Conservation (phyloP, 2,888 invertebrate genomes). For the Xylophagus ater region DNA sequence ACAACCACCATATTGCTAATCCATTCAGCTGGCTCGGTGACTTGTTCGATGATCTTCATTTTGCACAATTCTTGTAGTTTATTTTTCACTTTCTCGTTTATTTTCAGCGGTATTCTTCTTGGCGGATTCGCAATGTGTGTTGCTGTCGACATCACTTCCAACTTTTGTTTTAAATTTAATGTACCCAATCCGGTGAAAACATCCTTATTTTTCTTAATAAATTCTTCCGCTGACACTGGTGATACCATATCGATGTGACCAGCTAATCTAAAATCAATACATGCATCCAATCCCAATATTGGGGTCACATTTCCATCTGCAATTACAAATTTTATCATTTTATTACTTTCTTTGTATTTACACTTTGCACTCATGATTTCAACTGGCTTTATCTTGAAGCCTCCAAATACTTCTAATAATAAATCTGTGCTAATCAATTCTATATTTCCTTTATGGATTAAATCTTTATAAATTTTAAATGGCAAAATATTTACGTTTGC, state of each 20-base stretch:
- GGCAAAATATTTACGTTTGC: conserved; percentile 6
- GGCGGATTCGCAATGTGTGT: conserved; percentile 2
- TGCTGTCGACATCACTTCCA: conserved; percentile 5
- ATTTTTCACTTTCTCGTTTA: not conserved
- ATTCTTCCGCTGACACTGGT: conserved; percentile 1
- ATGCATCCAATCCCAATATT: conserved; percentile 6
- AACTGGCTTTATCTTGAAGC: not conserved
- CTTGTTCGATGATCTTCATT: not conserved
- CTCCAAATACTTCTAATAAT: not conserved
- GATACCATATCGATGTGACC: not conserved
- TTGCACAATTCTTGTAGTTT: conserved; percentile 3
- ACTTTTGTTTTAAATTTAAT: conserved; percentile 1
- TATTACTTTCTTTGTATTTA: not conserved
- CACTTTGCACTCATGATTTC: not conserved
- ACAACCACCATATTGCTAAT: conserved; percentile 18
- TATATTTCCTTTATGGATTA: not conserved
- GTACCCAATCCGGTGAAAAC: conserved; percentile 7
- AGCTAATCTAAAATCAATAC: conserved; percentile 1
- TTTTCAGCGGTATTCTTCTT: conserved; percentile 2
- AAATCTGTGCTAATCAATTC: not conserved
- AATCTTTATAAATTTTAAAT: not conserved
- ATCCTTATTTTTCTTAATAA: conserved; percentile 1
- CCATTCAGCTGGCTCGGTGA: not conserved
- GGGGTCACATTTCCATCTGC: not conserved
- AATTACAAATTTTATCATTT: conserved; percentile 1